Percentiles rank a stretch among this genome's conserved stretches.
These are phyloP conservation scores for Periparus ater DNA, from an alignment of 2,797 vertebrate genomes.

Conservation along the genomic window DNA sequence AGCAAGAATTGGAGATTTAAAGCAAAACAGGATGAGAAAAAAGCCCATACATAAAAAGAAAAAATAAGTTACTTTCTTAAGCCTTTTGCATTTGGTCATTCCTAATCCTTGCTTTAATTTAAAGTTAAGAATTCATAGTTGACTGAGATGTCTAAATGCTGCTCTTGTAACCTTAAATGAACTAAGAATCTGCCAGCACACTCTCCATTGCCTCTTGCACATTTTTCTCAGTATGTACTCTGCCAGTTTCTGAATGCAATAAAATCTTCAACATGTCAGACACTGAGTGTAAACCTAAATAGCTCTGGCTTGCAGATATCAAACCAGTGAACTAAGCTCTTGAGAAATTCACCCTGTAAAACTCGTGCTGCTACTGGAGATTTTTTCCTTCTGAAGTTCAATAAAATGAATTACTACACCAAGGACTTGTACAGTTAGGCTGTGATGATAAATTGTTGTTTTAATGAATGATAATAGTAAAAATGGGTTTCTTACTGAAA, in stretches of 20 bases:
- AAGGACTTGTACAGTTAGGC: not conserved
- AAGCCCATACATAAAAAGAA: not conserved
- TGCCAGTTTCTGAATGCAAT: constrained; percentile 46
- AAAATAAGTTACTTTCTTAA: not conserved
- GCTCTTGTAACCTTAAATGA: constrained; percentile 43
- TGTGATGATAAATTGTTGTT: not conserved
- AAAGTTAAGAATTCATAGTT: not conserved
- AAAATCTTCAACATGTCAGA: constrained; percentile 57
- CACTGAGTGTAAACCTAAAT: constrained; percentile 37
- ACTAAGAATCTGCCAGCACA: constrained; percentile 15
- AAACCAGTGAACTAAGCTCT: constrained; percentile 29
- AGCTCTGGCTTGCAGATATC: constrained; percentile 39
- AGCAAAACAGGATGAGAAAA: not conserved
- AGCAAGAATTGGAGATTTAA: not conserved
- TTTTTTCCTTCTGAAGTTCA: not conserved
- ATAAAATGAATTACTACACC: not conserved
- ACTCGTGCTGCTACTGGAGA: not conserved
- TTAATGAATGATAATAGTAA: constrained; percentile 33
- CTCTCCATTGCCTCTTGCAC: constrained; percentile 26
- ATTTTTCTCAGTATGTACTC: constrained; percentile 25
- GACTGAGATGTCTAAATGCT: not conserved
- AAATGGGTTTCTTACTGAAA: not conserved
- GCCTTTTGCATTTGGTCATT: not conserved
- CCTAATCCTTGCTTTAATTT: not conserved
- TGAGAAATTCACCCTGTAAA: constrained; percentile 38